These are phyloP conservation scores for Gymnogyps californianus DNA, from an alignment of 2,113 vertebrate species.

Conservation along the genomic window DNA sequence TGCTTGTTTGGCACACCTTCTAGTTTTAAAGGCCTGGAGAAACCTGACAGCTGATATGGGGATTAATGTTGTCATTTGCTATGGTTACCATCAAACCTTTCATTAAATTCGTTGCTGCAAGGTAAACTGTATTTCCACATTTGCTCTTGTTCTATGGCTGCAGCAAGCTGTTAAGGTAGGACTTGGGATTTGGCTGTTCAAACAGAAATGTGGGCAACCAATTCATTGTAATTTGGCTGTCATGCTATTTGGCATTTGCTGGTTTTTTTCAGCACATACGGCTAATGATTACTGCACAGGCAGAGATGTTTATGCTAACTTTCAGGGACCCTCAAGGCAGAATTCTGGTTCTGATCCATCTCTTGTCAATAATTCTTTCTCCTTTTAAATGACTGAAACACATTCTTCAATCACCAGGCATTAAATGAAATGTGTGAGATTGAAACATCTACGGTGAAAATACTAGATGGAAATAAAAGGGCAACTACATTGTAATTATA, in stretches of 20 bases:
- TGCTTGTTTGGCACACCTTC: neutral
- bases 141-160: neutral
- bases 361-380: neutral
- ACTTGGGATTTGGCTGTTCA: neutral
- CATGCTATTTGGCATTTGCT: neutral
- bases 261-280: neutral
- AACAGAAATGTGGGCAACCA: neutral
- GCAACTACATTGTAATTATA: neutral
- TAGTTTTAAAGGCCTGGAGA: slow-evolving; percentile 2
- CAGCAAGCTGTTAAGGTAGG: neutral
- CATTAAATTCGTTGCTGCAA: slow-evolving; percentile 20
- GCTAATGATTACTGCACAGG: neutral
- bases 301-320: neutral
- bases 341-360: neutral
- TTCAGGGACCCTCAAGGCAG: neutral
- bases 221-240: neutral
- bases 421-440: neutral
- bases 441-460: neutral
- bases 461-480: neutral
- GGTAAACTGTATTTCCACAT: slow-evolving; percentile 12
- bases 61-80: slow-evolving; percentile 41
- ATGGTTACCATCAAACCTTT: slow-evolving; percentile 29
- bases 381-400: neutral
- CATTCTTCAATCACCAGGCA: neutral
- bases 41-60: slow-evolving; percentile 1